Base-by-base conservation (phyloP, 2,888 invertebrate genomes). In the Tetragonula carbonaria region DNA sequence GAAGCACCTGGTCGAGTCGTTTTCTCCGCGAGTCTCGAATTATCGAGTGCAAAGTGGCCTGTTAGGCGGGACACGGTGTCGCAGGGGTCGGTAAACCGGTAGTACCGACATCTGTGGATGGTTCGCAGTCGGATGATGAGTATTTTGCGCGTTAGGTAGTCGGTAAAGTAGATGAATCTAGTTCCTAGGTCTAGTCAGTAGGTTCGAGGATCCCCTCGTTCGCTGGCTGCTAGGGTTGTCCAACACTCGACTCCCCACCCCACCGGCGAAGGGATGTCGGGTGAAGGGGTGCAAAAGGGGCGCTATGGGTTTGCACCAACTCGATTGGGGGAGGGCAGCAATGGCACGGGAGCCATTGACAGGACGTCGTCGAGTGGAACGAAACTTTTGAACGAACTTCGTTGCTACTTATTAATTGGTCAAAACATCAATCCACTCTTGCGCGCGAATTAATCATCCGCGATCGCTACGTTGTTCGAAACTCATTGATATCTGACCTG, bases 151-250 rank as follows among this genome's bases (percentile, higher is more conserved):
- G 28, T 50, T 73, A 71, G 78, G 73, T 85, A 77, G 93, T 93
- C 93, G 93, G 92, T 93, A 93, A 92, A 86, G 90, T 89, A 93
- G 93, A 80, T 33, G 70, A 62, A 65, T 78, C 86, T 90, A 86
- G 89, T 90, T 74, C 78, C 87, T 89, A 88, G 78, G 55, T 75
- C 89, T 89, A 87, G 89, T 87, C 83, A 80, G 89, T 85, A 81
- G 78, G 76, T 78, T 66, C 63, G 78, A 68, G 72, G 38, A 68
- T 28, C 59, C 71, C 66, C 53, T 38, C 5, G 5, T 5, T 18
- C 33, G 18, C 72, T 72, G 57, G 13, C 50, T 55, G 63, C 62
- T 78, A 91, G 92, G 92, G 92, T 77, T 91, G 92, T 88, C 90
- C 92, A 90, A 90, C 89, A 77, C 73, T 33, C 74, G 79, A 66